Base-by-base conservation (phyloP, 1,140 invertebrate genomes). In the Neuroterus valhalla region DNA sequence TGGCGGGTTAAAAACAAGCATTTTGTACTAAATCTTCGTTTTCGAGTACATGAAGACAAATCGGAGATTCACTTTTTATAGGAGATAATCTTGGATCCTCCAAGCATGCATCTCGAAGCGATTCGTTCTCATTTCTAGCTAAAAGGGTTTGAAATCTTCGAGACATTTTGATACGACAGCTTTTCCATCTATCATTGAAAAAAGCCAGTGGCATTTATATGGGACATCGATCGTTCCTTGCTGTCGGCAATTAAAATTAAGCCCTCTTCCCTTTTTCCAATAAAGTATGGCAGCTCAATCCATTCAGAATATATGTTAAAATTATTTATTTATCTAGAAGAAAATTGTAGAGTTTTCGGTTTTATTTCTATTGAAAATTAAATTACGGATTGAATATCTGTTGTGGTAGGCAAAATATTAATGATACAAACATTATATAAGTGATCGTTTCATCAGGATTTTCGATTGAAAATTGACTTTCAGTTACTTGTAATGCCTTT, bases 241-340 rank as follows among this genome's bases (percentile, higher is more conserved):
- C 50, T 52, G 50, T 52, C 19, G 12, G 21, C 50, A 52, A 52
- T 52, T 52, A 52, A 52, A 52, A 23, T 52, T 21, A 52, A 52
- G 19, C 17, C 50, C 23, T 52, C 10, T 6, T 8, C 23, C 17
- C 50, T 21, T 11, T 21, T 52, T 52, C 50, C 50, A 52, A 52
- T 52, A 26, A 26, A 12, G 50, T 12, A 21, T 11, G 50, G 23
- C 4, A 2, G 50, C 23, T 10, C 50, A 21, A 19, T 52, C 2
- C 12, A 52, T 52, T 52, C 19, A 2, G 50, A 6, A 23, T 6
- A 52, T 21, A 50, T 48, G 19, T 26, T 19, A 12, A 52, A 52
- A 8, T 52, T 52, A 10, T 17, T 52, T 21, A 21, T 23, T 23
- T 48, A 14, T 48, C 2, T 17, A 48, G 19, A 15, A 8, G n/a